Base-by-base conservation (phyloP, 2,888 invertebrate genomes). In the Orthosia gothica region DNA sequence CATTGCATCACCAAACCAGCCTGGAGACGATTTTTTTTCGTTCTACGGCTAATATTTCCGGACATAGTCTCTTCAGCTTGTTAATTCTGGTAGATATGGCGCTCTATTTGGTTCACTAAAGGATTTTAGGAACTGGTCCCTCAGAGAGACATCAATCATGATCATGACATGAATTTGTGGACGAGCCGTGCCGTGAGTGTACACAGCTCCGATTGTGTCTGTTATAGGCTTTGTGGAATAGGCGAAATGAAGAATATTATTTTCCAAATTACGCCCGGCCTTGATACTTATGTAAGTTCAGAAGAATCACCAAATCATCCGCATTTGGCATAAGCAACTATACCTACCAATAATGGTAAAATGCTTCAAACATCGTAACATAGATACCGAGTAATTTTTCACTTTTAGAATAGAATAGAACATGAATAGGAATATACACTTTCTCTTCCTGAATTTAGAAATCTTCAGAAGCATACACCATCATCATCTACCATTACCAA, bases 261-360 rank as follows among this genome's bases (percentile, higher is more conserved):
- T 50, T 40, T 50, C 18, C 40, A 57, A 57, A 9, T 23, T 26
- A 26, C 55, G 18, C 26, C 23, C 16, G 23, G 16, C 9, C 16
- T 9, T 26, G 26, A 15, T 26, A 15, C 13, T 0, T 23, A 16
- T 5, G 1, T 23, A 11, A 2, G 15, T 18, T 16, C 20, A 12
- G 26, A 76, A 50, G 16, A 76, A 47, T 49, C 23, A 55, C 65
- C 47, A 40, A n/a, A 7, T n/a, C n/a, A 23, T 13, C 16, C 40
- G 49, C 15, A 67, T 50, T 55, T 40, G 9, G n/a, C n/a, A 59
- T 59, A n/a, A n/a, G 20, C 47, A 20, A 49, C 11, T 7, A 57
- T 20, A 59, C 23, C 70, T 26, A 59, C 23, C 70, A 75, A 72
- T 40, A 32, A 54, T 18, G 54, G 54, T 79, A 11, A 45, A 76